Conservation (phyloP, 2,113 vertebrate genomes). For the Bujurquina vittata region DNA sequence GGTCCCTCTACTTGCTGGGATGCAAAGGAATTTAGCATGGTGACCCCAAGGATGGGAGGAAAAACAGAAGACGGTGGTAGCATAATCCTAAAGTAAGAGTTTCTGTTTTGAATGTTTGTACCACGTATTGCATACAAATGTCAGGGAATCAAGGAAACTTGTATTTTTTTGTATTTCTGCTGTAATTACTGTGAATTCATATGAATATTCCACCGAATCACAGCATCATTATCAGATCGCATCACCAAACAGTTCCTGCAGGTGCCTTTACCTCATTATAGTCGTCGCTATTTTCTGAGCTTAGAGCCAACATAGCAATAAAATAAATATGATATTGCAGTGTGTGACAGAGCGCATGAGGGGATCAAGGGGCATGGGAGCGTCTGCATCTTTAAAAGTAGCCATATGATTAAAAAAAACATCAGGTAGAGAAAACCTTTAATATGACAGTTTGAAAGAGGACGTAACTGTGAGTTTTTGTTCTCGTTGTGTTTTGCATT, state of each 20-base stretch:
- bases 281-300: not conserved
- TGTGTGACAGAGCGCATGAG: not conserved
- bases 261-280: slow-evolving; percentile 64
- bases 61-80: not conserved
- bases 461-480: not conserved
- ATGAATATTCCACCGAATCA: not conserved
- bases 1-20: not conserved
- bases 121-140: slow-evolving; percentile 28
- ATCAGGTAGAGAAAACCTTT: not conserved
- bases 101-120: slow-evolving; percentile 12
- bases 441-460: not conserved
- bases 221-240: not conserved
- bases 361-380: not conserved
- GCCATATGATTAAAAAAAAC: not conserved
- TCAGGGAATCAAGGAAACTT: slow-evolving; percentile 57
- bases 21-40: too few relatives aligned
- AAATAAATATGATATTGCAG: not conserved
- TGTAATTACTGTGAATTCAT: slow-evolving; percentile 48
- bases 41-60: not conserved
- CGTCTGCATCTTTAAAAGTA: not conserved
- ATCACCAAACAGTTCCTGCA: slow-evolving; percentile 2
- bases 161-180: slow-evolving; percentile 28
- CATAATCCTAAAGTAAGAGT: slow-evolving; percentile 10
- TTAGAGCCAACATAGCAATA: slow-evolving; percentile 7
- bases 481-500: not conserved